Evolutionary conservation across 1,140 invertebrate genomes (phyloP), one percentile per base, ranked within the genome.

Genomic region (Drosophila pruinosa): DNA sequence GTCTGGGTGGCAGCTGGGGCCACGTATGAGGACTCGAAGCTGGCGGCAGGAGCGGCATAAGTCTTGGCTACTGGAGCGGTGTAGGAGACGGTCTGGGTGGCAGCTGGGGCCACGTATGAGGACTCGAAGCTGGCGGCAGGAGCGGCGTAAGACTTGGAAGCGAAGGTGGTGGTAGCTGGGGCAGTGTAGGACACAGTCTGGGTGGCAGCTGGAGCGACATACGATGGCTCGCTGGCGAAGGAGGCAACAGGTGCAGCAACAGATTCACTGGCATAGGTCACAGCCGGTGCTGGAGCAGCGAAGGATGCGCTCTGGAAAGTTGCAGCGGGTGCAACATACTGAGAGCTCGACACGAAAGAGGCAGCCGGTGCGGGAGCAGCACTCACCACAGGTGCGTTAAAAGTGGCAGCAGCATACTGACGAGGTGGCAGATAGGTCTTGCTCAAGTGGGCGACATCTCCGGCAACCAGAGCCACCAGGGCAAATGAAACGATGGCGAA

Each of bases 371-470:
- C 63, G 2, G 65, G 54, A 22, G 31, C 47, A 17, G 22, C 5
- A 38, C 19, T 31, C n/a, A 67, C 22, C 7, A 34, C 56, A 0
- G 56, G 24, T 22, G 59, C 48, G 24, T n/a, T 3, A 28, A 26
- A 59, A 47, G 14, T 21, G 41, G 71, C 48, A 12, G 54, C 67
- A 3, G 15, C 50, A 0, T 34, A 54, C 0, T 71, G 58, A 0
- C 17, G 61, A 0, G 81, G 82, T 26, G 81, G 81, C 71, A 86
- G 65, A 28, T 86, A 85, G 52, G 68, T 85, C 58, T 80, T 82
- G 61, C 52, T 41, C 71, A 89, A 28, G 28, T 89, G 85, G 67
- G 79, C 85, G 0, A 89, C 85, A 78, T 89, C 85, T 24, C 85
- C 85, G 22, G 75, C 65, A 63, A 69, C 74, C 48, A 78, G 14